Percentiles rank a stretch among this genome's conserved stretches.
Conservation (phyloP, 2,888 invertebrate species). For the Euzophera pinguis region DNA sequence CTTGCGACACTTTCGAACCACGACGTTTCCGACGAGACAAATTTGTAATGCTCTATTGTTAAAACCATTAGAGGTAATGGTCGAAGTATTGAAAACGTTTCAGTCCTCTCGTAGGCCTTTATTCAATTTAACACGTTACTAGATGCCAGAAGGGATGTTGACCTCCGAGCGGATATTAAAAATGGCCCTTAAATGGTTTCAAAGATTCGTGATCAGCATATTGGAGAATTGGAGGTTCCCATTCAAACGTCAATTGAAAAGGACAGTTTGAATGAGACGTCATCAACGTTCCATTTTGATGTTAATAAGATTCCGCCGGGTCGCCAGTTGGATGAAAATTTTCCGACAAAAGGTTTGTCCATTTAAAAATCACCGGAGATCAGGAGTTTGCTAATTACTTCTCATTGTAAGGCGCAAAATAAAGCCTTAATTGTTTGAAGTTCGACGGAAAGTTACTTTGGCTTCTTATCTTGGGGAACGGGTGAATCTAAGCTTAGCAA, state of each 20-base stretch:
- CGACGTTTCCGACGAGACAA: constrained; percentile 52
- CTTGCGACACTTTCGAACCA: constrained; percentile 32
- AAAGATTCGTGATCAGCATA: constrained; percentile 62
- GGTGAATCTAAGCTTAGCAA: constrained; percentile 33
- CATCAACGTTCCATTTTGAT: constrained; percentile 30
- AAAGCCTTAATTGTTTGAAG: constrained; percentile 69
- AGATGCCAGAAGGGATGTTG: constrained; percentile 47
- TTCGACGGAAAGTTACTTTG: constrained; percentile 48
- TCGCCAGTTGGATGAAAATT: constrained; percentile 46
- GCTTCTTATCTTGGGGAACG: constrained; percentile 37
- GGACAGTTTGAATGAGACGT: constrained; percentile 31
- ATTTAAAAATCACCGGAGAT: constrained; percentile 50
- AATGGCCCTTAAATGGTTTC: constrained; percentile 65
- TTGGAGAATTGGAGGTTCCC: constrained; percentile 62
- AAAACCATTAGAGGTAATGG: constrained; percentile 70
- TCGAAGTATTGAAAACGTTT: constrained; percentile 72
- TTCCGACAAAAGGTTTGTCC: constrained; percentile 32
- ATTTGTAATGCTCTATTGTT: constrained; percentile 75
- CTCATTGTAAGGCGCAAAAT: constrained; percentile 60
- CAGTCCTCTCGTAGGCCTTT: constrained; percentile 56
- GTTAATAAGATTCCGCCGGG: constrained; percentile 55
- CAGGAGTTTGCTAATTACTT: constrained; percentile 62
- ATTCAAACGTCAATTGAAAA: constrained; percentile 41
- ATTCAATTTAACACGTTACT: constrained; percentile 56
- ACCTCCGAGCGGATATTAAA: constrained; percentile 70